These are phyloP conservation scores for Riptortus pedestris DNA, from an alignment of 1,140 invertebrate species.

Conservation along the genomic window DNA sequence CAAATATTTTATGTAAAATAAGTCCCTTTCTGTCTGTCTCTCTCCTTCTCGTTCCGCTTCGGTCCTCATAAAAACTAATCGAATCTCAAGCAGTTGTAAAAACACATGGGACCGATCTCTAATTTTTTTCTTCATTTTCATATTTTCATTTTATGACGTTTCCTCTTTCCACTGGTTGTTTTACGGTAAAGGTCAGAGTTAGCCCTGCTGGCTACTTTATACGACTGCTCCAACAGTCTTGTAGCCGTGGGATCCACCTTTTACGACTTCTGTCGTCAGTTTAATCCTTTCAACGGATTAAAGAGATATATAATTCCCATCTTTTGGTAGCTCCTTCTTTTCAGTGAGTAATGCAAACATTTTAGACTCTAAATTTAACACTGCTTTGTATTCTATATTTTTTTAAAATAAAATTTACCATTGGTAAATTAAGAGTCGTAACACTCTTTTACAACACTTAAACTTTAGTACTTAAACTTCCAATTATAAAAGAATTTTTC, in stretches of 20 bases:
- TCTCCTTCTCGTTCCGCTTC: background rate
- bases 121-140: constrained; percentile 7
- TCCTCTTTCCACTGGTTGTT: constrained; percentile 1
- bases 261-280: background rate
- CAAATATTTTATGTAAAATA: constrained; percentile 18
- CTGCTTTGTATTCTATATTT: too few species aligned
- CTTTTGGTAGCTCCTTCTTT: too few species aligned
- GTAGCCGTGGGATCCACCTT: background rate
- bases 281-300: background rate
- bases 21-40: background rate
- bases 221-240: background rate
- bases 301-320: background rate
- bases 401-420: too few species aligned
- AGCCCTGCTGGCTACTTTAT: constrained; percentile 7
- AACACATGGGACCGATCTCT: background rate
- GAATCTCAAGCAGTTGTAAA: constrained; percentile 14
- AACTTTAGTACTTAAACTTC: too few species aligned
- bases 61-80: constrained; percentile 6
- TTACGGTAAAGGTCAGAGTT: background rate
- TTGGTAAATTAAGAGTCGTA: too few species aligned
- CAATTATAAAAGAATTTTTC: too few species aligned
- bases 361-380: too few species aligned
- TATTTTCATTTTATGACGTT: constrained; percentile 10
- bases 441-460: too few species aligned
- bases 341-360: too few species aligned